Evolutionary conservation across 2,888 invertebrate genomes (phyloP).

Genomic region (Glyphotaelius pellucidus): DNA sequence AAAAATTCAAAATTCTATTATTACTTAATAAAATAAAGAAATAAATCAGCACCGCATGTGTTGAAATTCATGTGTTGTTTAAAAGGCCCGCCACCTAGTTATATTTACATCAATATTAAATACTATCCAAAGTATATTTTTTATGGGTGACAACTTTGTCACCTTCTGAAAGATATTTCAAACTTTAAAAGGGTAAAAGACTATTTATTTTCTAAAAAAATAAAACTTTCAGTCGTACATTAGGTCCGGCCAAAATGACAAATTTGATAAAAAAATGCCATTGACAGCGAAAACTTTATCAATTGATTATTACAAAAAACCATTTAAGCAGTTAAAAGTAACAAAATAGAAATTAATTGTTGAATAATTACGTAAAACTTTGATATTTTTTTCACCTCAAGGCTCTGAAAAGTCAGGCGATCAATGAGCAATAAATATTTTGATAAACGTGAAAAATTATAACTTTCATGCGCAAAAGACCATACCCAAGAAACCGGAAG

Average conservation of each 20-base stretch:
- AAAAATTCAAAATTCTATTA: too few relatives aligned
- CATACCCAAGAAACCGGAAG: constrained; percentile 15
- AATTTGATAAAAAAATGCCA: background rate
- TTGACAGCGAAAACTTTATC: background rate
- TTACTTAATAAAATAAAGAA: too few relatives aligned
- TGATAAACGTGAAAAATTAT: constrained; percentile 15
- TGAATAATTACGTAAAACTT: background rate
- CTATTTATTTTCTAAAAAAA: background rate
- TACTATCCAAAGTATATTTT: background rate
- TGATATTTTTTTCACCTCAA: background rate
- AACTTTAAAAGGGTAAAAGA: background rate
- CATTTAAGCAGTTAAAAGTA: too few relatives aligned
- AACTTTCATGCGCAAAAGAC: background rate
- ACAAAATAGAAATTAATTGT: too few relatives aligned
- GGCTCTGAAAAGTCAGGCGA: background rate
- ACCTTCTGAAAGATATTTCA: background rate
- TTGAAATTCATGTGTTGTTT: background rate
- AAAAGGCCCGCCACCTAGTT: background rate
- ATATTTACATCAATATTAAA: background rate
- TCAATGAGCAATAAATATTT: constrained; percentile 15
- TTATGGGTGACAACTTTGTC: background rate
- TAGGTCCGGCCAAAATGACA: background rate
- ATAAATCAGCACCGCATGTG: too few relatives aligned
- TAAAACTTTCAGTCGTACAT: background rate
- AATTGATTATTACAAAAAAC: background rate